Evolutionary conservation across 2,113 vertebrate species (phyloP).

Genomic region (Brienomyrus longianalis): DNA sequence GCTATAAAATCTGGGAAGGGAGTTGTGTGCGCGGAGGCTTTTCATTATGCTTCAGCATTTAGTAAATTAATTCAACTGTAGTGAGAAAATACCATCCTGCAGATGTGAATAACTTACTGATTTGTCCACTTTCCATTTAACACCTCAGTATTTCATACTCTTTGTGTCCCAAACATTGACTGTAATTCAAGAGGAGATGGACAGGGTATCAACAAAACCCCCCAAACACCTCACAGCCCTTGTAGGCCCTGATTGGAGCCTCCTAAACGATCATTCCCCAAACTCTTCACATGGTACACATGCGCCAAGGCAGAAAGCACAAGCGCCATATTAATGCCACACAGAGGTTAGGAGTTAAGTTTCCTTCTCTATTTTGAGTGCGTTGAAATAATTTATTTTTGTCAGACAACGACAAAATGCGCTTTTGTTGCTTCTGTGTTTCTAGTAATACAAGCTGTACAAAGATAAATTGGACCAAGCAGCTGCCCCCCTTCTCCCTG

Average conservation of each 20-base stretch:
- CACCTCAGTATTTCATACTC: background rate
- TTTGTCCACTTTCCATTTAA: background rate
- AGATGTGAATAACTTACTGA: background rate
- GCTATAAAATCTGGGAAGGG: background rate
- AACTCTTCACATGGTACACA: constrained; percentile 24
- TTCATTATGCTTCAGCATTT: background rate
- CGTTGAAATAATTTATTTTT: background rate
- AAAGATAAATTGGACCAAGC: background rate
- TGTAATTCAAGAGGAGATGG: background rate
- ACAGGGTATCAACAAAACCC: background rate
- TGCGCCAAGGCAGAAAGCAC: background rate
- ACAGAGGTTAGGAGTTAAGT: background rate
- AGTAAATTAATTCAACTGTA: background rate
- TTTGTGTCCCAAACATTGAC: background rate
- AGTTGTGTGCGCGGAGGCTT: background rate
- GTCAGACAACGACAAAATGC: background rate
- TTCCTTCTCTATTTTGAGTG: background rate
- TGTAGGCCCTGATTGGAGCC: background rate
- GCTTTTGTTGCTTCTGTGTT: background rate
- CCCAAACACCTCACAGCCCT: background rate
- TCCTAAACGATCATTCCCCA: background rate
- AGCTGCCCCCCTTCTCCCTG: background rate
- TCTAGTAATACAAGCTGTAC: background rate
- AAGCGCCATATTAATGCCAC: background rate
- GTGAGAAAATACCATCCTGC: background rate